Percentiles rank a stretch among this genome's conserved stretches.
These are phyloP conservation scores for Eumacrocentrus americanus DNA, from an alignment of 2,888 invertebrate species.

Conservation along the genomic window DNA sequence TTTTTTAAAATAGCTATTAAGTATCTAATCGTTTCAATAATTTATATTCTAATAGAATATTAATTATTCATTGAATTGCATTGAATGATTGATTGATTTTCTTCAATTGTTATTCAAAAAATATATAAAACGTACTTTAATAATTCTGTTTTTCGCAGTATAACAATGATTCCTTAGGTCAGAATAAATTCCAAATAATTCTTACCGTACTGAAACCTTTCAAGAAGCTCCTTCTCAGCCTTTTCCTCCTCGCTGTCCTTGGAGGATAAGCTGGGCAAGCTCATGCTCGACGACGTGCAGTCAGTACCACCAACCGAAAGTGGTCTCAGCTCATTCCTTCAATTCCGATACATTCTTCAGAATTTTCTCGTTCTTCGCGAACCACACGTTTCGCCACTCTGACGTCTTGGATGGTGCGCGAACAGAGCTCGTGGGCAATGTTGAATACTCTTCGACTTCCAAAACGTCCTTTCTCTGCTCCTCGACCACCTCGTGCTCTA, in stretches of 20 bases:
- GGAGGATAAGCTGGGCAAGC: conserved; percentile 56
- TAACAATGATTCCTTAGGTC: background rate
- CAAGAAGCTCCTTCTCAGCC: conserved; percentile 56
- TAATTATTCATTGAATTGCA: too few species aligned
- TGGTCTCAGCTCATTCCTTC: conserved; percentile 48
- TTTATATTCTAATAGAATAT: too few species aligned
- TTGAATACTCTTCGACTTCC: conserved; percentile 45
- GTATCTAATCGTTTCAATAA: too few species aligned
- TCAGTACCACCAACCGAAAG: conserved; percentile 52
- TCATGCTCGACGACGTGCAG: conserved; percentile 57
- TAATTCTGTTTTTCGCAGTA: too few species aligned
- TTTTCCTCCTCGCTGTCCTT: conserved; percentile 58
- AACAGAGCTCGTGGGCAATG: conserved; percentile 43
- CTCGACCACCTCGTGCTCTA: conserved; percentile 40
- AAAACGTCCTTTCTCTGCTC: conserved; percentile 39
- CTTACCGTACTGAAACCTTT: conserved; percentile 56
- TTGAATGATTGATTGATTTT: too few species aligned
- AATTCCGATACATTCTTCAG: conserved; percentile 49
- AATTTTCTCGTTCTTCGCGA: conserved; percentile 56
- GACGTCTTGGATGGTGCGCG: conserved; percentile 55
- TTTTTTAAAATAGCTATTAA: too few species aligned
- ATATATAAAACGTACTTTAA: too few species aligned
- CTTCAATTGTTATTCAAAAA: too few species aligned
- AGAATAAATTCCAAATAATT: conserved; percentile 9
- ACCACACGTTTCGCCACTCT: conserved; percentile 56